Evolutionary conservation across 2,113 vertebrate genomes (phyloP), one percentile per base, ranked within the genome.

Genomic region (Hucho hucho): DNA sequence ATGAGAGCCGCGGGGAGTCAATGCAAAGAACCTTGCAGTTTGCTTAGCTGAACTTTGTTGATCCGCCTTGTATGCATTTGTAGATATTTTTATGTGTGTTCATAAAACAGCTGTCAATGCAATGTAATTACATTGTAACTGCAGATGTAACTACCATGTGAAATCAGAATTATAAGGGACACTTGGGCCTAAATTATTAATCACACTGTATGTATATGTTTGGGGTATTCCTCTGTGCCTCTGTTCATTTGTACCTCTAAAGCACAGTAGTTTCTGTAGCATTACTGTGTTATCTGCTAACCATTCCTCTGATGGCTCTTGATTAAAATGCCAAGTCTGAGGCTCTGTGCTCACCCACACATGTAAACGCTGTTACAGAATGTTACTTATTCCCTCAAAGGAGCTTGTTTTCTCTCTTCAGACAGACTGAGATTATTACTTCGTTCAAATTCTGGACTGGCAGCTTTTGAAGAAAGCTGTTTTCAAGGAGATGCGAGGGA

Each of bases 281-380:
- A 76, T 75, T 70, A 71, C 79, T 7, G 26, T 84, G 84, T 87
- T 88, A 87, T 87, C 87, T 86, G 79, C 80, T 70, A 81, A 78
- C 66, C 71, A 83, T 82, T 83, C 87, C 82, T 90, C 83, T 88
- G 87, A 87, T 87, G 87, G 86, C 82, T 80, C 76, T 81, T 75
- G 88, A 89, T 87, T 88, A 88, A 88, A 89, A 89, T 84, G 83
- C 86, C 84, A 79, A 81, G 83, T 84, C 84, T 83, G 79, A 87
- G 87, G 86, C 89, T 84, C 72, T 83, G 86, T 86, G 86, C 86
- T 89, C 87, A 88, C 81, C 84, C 87, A 89, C 85, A 88, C 80
- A 83, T 82, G 88, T 86, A 86, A 91, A 89, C 69, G 75, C 79
- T 32, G 74, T 82, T 82, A 79, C 85, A 78, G 78, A 89, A 88